Conservation (phyloP, 2,113 vertebrate species). For the Aegypius monachus region DNA sequence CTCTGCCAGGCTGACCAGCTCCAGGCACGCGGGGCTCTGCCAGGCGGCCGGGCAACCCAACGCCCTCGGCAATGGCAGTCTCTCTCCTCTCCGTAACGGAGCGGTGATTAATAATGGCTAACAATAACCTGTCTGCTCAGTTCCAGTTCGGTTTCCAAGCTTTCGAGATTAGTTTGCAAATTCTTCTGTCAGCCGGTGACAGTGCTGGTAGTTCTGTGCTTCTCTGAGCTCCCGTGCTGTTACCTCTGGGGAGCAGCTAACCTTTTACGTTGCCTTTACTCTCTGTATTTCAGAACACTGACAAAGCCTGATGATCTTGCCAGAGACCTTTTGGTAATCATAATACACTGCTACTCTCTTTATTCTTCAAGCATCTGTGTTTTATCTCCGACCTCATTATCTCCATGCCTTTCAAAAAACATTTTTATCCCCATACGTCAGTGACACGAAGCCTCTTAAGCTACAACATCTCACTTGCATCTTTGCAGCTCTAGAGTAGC, state of each 20-base stretch:
- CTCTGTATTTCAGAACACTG: background rate
- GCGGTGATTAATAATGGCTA: background rate
- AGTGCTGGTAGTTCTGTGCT: background rate
- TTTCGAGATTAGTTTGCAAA: background rate
- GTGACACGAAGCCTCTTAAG: background rate
- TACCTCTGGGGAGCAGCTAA: background rate
- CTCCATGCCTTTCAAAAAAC: background rate
- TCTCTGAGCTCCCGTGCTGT: background rate
- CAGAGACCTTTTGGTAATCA: background rate
- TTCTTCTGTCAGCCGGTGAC: background rate
- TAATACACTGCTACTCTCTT: background rate
- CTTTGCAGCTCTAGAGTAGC: background rate
- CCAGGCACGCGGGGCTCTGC: accelerated
- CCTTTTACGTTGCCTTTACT: background rate
- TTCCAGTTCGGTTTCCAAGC: background rate
- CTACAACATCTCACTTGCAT: background rate
- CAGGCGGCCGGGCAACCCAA: background rate
- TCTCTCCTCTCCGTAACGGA: background rate
- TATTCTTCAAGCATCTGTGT: background rate
- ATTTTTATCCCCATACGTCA: background rate
- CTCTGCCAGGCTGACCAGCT: background rate
- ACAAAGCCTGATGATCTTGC: background rate
- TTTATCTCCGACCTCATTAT: slow-evolving; percentile 1
- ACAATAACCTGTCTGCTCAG: background rate
- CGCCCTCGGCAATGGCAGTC: accelerated